Conservation (phyloP, 92 coral and sea anemone genomes). For the Palythoa heliodiscus region DNA sequence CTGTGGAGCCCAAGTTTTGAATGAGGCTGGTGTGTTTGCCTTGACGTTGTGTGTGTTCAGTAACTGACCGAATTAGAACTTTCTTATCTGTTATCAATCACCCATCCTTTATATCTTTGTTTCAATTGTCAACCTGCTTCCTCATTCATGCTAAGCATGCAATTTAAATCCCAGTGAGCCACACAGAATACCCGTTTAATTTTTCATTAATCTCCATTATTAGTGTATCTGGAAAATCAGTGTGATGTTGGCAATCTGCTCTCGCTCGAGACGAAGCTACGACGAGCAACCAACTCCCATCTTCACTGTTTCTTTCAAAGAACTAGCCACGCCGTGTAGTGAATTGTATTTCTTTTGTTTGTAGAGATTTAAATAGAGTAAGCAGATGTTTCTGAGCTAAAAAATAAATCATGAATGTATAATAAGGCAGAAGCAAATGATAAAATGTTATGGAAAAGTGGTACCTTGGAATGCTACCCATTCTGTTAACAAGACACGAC, state of each 20-base stretch:
- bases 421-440: conserved; percentile 60
- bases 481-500: conserved; percentile 47
- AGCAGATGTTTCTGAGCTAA: conserved; percentile 99
- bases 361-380: conserved; percentile 99
- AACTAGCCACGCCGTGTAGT: conserved; percentile 99
- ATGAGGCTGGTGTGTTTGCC: conserved; percentile 74
- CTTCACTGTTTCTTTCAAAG: conserved; percentile 85
- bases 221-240: not conserved
- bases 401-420: conserved; percentile 97
- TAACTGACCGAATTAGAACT: conserved; percentile 75
- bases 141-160: conserved; percentile 84
- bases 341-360: conserved; percentile 99
- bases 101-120: conserved; percentile 85
- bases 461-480: conserved; percentile 46
- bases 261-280: conserved; percentile 48
- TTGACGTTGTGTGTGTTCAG: conserved; percentile 90
- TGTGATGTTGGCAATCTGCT: conserved; percentile 6
- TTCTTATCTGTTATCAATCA: conserved; percentile 81
- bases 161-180: conserved; percentile 52
- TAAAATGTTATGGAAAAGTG: conserved; percentile 51
- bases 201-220: conserved; percentile 34
- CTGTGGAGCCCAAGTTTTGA: conserved; percentile 79
- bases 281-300: conserved; percentile 57
- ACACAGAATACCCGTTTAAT: conserved; percentile 34
- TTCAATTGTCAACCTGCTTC: conserved; percentile 92